A percentile compares a stretch with the other conserved stretches of the same genome.
Conservation (phyloP, 2,113 vertebrate genomes). For the Poicephalus gulielmi region DNA sequence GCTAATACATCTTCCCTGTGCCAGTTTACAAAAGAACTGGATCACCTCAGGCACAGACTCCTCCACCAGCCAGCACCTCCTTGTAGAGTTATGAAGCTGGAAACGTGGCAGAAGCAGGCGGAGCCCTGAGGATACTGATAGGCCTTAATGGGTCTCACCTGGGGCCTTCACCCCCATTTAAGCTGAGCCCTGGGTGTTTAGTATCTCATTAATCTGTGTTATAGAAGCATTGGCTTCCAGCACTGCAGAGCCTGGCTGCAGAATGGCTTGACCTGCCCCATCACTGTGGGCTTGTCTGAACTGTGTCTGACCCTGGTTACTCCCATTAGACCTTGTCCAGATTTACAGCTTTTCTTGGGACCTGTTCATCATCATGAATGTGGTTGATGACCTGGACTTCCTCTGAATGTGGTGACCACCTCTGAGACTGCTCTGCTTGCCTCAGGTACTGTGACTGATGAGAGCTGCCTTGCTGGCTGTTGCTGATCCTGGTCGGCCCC, state of each 20-base stretch:
- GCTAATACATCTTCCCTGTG: not conserved
- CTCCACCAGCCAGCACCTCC: not conserved
- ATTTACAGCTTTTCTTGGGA: not conserved
- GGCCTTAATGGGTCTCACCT: not conserved
- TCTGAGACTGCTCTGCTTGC: not conserved
- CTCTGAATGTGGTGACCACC: not conserved
- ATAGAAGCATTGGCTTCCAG: not conserved
- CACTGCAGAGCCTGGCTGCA: not conserved
- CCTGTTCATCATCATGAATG: not conserved
- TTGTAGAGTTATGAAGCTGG: not conserved
- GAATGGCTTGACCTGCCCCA: not conserved
- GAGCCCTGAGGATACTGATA: not conserved
- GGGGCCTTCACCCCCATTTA: not conserved
- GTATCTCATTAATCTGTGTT: fast-evolving
- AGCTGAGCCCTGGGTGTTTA: not conserved
- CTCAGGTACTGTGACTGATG: not conserved
- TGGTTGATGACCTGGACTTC: not conserved
- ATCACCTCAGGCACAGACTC: not conserved
- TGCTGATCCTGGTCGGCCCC: not conserved
- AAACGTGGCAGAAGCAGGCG: not conserved
- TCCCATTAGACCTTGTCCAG: not conserved
- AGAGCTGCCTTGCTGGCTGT: not conserved
- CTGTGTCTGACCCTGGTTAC: not conserved
- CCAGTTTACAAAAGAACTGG: not conserved
- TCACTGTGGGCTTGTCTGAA: not conserved